Evolutionary conservation across 2,797 vertebrate species (phyloP), one percentile per base, ranked within the genome.

Genomic region (Trachops cirrhosus): DNA sequence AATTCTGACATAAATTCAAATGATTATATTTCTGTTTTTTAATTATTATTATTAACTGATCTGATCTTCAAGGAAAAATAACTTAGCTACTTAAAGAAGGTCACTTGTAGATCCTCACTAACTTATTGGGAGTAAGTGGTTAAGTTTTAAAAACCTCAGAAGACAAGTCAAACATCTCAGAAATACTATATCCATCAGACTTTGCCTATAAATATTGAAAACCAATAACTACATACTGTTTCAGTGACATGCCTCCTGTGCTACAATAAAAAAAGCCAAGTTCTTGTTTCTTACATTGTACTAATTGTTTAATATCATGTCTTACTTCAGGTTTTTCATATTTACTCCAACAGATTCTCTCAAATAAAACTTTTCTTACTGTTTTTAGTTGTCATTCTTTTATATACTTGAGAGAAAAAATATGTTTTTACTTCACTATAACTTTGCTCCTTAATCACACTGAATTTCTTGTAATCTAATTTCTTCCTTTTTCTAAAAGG

Each of bases 1-100:
- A 92, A 90, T 84, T 95, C 46, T 77, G 6, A 74, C 59, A 87
- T 78, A 73, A 89, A 89, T 86, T 75, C 50, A 92, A n/a, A 34
- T 85, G 75, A 54, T 86, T 94, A 91, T 70, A n/a, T 80, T 94
- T 86, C 16, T 68, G 18, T 54, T 64, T 50, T 29, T 22, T 8
- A 48, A 77, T 62, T 62, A 64, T n/a, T 75, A 57, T 83, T 95
- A 26, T 57, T 91, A 59, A 15, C 16, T 87, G 39, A 86, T 21
- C 16, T 75, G 8, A 14, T 62, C 24, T 78, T 86, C 18, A 82
- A 88, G 59, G 54, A 37, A 82, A 88, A 82, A 68, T 73, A 92
- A 74, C 16, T 52, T 71, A 67, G 12, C 22, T 84, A 39, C 46
- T 92, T 83, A 10, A 57, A 92, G 62, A 57, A 96, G 44, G 14